Evolutionary conservation across 2,888 invertebrate genomes (phyloP).

Genomic region (Sphaeridia pumilis): DNA sequence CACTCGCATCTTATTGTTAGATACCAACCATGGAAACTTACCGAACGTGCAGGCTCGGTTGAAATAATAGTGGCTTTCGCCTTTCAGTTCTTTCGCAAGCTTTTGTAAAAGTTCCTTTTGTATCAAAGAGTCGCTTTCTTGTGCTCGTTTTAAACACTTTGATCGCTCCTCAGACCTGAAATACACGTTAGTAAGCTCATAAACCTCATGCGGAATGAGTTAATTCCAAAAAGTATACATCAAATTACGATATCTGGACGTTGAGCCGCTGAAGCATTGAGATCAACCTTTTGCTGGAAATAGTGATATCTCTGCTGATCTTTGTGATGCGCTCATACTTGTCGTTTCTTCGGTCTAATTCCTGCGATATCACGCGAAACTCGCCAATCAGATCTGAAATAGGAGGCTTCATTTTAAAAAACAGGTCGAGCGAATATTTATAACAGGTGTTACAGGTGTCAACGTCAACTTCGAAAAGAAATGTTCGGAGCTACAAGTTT

Average conservation of each 20-base stretch:
- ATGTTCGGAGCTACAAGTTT: too few relatives aligned
- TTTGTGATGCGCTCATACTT: slow-evolving; percentile 72
- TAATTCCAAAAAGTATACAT: too few relatives aligned
- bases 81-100: slow-evolving; percentile 62
- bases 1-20: too few relatives aligned
- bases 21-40: too few relatives aligned
- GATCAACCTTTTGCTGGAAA: slow-evolving; percentile 80
- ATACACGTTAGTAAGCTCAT: too few relatives aligned
- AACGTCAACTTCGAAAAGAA: too few relatives aligned
- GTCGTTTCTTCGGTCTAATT: slow-evolving; percentile 64
- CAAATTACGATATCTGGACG: slow-evolving; percentile 7
- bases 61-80: slow-evolving; percentile 58
- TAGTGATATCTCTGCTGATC: slow-evolving; percentile 68
- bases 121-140: neutral
- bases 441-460: too few relatives aligned
- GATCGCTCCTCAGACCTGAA: slow-evolving; percentile 2
- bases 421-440: too few relatives aligned
- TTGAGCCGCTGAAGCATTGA: slow-evolving; percentile 61
- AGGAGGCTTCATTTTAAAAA: neutral
- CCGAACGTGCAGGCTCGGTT: slow-evolving; percentile 55
- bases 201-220: too few relatives aligned
- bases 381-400: neutral
- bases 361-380: slow-evolving; percentile 9
- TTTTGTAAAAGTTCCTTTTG: slow-evolving; percentile 49
- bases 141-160: slow-evolving; percentile 4